phyloP scores from a whole-genome alignment of 1,140 invertebrate species.

The Antheraea pernyi region DNA sequence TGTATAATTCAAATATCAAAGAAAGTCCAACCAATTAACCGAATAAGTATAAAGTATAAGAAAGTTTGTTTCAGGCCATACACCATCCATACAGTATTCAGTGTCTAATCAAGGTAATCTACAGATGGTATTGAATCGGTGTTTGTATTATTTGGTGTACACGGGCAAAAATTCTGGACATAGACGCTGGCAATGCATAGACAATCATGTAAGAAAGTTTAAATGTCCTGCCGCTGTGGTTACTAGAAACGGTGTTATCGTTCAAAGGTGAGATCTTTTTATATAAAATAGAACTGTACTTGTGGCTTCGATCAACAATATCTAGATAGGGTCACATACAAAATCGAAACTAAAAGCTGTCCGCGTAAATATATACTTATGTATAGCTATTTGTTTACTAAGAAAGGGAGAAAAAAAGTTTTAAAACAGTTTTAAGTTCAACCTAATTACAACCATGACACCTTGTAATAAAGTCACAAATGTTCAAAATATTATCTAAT shows the following conservation, averaged over 20 bases:
- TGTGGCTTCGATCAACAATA: too few relatives aligned
- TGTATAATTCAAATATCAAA: too few relatives aligned
- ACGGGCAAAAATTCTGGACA: conserved; percentile 6
- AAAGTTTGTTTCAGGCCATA: conserved; percentile 5
- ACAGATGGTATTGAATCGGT: conserved; percentile 14
- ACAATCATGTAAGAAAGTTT: conserved; percentile 34
- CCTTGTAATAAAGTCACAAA: too few relatives aligned
- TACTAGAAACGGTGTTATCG: conserved; percentile 55
- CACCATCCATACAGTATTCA: conserved; percentile 9
- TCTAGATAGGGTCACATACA: too few relatives aligned
- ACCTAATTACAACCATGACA: too few relatives aligned
- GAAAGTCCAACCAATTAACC: not conserved
- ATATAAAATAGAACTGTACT: too few relatives aligned
- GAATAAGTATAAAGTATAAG: not conserved
- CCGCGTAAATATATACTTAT: too few relatives aligned
- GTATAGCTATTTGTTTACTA: too few relatives aligned
- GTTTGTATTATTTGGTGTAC: conserved; percentile 10
- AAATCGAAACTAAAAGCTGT: too few relatives aligned
- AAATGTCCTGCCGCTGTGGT: conserved; percentile 58
- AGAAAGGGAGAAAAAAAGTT: too few relatives aligned
- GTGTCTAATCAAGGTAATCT: conserved; percentile 16
- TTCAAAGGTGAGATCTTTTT: conserved; percentile 45
- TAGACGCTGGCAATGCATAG: conserved; percentile 12
- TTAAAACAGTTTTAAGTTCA: too few relatives aligned
- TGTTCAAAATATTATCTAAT: too few relatives aligned